These are phyloP conservation scores for Gephyroberyx darwinii DNA, from an alignment of 2,797 vertebrate species.

Conservation along the genomic window DNA sequence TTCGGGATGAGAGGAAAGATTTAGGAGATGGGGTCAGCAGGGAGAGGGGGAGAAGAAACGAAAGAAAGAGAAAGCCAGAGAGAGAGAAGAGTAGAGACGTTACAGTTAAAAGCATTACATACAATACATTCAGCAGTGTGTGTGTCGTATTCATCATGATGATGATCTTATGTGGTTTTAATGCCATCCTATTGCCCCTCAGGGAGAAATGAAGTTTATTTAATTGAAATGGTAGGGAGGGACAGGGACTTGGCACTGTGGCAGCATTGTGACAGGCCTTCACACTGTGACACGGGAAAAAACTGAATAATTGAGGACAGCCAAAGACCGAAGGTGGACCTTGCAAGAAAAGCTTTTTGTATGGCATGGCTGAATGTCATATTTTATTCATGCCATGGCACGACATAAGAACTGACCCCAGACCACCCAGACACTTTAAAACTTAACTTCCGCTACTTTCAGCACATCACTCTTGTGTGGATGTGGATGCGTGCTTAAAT, in stretches of 20 bases:
- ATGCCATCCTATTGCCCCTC: background rate
- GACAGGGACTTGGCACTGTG: background rate
- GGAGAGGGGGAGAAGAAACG: no score
- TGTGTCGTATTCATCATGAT: background rate
- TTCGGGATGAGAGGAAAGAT: background rate
- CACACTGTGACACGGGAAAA: background rate
- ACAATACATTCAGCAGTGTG: background rate
- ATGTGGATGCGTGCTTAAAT: background rate
- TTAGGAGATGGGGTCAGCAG: no score
- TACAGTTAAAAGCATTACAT: background rate
- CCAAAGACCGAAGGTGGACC: background rate
- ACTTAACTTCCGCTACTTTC: background rate
- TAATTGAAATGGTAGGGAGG: background rate
- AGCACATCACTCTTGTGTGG: background rate
- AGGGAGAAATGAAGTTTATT: background rate
- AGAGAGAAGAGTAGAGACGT: background rate
- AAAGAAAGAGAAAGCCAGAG: constrained; percentile 8
- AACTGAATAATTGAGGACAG: background rate
- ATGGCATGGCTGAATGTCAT: background rate
- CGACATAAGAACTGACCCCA: constrained; percentile 6
- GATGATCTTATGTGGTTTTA: background rate
- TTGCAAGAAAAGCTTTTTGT: background rate
- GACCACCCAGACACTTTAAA: background rate
- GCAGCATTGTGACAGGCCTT: background rate
- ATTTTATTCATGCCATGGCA: constrained; percentile 4